Evolutionary conservation across 2,113 vertebrate species (phyloP).

Genomic region (Gymnocephalus cernua): DNA sequence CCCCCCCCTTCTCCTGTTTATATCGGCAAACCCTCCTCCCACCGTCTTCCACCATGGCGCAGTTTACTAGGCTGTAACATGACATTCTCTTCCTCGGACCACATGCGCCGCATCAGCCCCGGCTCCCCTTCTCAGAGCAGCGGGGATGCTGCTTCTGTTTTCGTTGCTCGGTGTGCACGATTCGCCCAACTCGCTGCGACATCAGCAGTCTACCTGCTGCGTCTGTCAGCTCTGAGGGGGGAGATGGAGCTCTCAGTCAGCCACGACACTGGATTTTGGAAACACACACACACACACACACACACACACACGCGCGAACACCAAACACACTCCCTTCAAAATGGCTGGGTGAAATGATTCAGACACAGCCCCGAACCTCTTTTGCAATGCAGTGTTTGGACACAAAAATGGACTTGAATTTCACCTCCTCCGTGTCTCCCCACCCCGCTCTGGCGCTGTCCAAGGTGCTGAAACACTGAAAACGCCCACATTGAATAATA

Average conservation of each 20-base stretch:
- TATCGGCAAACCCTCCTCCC: constrained; percentile 45
- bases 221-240: neutral
- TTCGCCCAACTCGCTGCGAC: constrained; percentile 45
- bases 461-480: constrained; percentile 78
- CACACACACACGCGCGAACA: no score
- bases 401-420: neutral
- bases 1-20: constrained; percentile 42
- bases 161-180: constrained; percentile 2
- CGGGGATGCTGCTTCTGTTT: neutral
- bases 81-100: constrained; percentile 29
- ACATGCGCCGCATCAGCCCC: constrained; percentile 20
- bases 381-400: neutral
- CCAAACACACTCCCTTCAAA: neutral
- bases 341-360: neutral
- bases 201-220: constrained; percentile 46
- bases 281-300: no score
- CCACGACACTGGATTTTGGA: neutral
- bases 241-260: neutral
- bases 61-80: constrained; percentile 67
- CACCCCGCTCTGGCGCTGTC: constrained; percentile 64
- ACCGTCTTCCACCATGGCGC: constrained; percentile 74
- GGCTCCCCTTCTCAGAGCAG: neutral
- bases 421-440: neutral
- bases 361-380: no score
- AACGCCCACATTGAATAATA: constrained; percentile 78